Evolutionary conservation across 2,888 invertebrate species (phyloP).

Genomic region (Leptopilina syphax): DNA sequence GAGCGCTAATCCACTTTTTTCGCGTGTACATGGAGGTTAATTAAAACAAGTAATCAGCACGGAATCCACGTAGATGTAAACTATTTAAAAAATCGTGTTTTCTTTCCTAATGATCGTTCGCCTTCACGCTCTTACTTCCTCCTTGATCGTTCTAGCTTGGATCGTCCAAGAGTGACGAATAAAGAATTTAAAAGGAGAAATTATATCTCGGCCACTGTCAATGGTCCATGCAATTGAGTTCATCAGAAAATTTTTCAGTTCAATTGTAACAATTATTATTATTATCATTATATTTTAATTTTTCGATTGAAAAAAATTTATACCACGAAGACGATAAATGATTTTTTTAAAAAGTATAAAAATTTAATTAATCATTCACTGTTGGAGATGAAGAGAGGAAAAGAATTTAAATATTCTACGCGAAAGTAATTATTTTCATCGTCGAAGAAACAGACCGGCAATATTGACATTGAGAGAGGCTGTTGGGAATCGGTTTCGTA

Average conservation of each 20-base stretch:
- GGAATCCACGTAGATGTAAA: constrained; percentile 41
- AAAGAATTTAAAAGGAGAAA: constrained; percentile 16
- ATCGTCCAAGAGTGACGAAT: constrained; percentile 35
- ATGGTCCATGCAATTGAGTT: constrained; percentile 30
- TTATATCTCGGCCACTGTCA: constrained; percentile 36
- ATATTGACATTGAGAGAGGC: constrained; percentile 53
- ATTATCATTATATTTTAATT: background rate
- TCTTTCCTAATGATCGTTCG: constrained; percentile 40
- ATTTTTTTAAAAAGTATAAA: constrained; percentile 7
- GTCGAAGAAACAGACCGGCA: constrained; percentile 63
- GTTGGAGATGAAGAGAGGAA: background rate
- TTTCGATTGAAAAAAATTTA: background rate
- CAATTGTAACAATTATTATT: too few species aligned
- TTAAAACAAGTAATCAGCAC: constrained; percentile 48
- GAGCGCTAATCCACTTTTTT: constrained; percentile 10
- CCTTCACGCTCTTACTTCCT: constrained; percentile 37
- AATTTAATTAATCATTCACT: constrained; percentile 41
- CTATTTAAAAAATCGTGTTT: constrained; percentile 23
- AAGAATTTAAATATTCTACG: constrained; percentile 39
- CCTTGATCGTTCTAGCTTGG: background rate
- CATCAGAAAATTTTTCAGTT: background rate
- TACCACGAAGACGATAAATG: background rate
- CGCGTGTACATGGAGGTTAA: constrained; percentile 23
- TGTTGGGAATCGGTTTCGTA: background rate
- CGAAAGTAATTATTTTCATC: constrained; percentile 58